A percentile compares a stretch with the other conserved stretches of the same genome.
phyloP scores from a whole-genome alignment of 2,113 vertebrate species.

The Smithornis capensis region DNA sequence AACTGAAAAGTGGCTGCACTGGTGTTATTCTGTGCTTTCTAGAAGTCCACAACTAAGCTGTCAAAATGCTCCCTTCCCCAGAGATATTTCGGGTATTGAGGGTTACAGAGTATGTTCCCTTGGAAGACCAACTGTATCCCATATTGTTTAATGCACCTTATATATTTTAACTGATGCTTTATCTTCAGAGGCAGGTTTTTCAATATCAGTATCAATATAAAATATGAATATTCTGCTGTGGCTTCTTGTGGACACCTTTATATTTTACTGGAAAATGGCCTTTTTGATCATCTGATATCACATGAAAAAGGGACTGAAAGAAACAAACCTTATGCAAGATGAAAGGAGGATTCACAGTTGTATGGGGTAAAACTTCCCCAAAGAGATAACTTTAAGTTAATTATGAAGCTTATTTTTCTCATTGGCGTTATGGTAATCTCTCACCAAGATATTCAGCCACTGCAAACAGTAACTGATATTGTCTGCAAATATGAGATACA shows the following conservation, averaged over 20 bases:
- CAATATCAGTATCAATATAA: not conserved
- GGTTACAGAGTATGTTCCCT: not conserved
- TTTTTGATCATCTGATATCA: not conserved
- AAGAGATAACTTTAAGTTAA: not conserved
- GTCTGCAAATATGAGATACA: not conserved
- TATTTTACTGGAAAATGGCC: not conserved
- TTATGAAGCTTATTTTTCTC: not conserved
- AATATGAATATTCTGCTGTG: not conserved
- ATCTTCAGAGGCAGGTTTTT: not conserved
- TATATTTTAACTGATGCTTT: not conserved
- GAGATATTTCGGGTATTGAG: not conserved
- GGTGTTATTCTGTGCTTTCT: not conserved
- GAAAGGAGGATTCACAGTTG: not conserved
- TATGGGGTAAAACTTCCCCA: not conserved
- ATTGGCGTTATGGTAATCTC: not conserved
- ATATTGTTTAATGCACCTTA: not conserved
- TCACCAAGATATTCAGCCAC: not conserved
- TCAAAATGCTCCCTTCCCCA: not conserved
- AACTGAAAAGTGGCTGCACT: not conserved
- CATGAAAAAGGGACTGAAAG: not conserved
- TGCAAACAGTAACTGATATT: not conserved
- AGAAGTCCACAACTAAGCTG: not conserved
- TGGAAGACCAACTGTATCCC: not conserved
- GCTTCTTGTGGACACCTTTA: not conserved
- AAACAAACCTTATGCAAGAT: not conserved